A percentile compares a stretch with the other conserved stretches of the same genome.
Conservation (phyloP, 2,113 vertebrate species). For the Psilopsiagon aymara region DNA sequence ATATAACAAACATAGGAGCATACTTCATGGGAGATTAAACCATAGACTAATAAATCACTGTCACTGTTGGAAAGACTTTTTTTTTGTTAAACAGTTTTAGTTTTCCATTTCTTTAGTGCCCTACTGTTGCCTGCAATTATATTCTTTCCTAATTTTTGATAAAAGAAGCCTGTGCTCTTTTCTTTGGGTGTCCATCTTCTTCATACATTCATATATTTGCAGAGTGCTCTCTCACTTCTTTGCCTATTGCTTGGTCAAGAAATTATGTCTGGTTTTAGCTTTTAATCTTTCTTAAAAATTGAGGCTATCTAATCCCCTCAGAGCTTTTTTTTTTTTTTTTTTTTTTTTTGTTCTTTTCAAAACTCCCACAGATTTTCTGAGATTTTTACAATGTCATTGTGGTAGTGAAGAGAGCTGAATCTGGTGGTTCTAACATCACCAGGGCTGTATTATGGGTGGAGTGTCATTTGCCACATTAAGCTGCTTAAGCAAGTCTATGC, state of each 20-base stretch:
- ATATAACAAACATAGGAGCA: background rate
- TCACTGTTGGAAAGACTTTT: constrained; percentile 12
- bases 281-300: background rate
- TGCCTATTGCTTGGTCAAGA: background rate
- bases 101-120: background rate
- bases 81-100: background rate
- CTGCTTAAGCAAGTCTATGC: background rate
- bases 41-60: background rate
- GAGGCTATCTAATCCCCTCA: background rate
- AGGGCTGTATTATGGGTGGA: background rate
- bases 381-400: background rate
- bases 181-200: background rate
- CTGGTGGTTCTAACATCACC: background rate
- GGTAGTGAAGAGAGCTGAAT: background rate
- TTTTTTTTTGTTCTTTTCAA: background rate
- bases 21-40: background rate
- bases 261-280: background rate
- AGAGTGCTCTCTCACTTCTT: background rate
- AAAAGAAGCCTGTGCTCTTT: background rate
- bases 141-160: background rate
- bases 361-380: background rate
- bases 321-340: background rate
- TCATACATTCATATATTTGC: background rate
- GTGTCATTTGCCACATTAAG: background rate
- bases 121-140: background rate